Base-by-base conservation (phyloP, 1,140 invertebrate species). In the Scylla paramamosain region DNA sequence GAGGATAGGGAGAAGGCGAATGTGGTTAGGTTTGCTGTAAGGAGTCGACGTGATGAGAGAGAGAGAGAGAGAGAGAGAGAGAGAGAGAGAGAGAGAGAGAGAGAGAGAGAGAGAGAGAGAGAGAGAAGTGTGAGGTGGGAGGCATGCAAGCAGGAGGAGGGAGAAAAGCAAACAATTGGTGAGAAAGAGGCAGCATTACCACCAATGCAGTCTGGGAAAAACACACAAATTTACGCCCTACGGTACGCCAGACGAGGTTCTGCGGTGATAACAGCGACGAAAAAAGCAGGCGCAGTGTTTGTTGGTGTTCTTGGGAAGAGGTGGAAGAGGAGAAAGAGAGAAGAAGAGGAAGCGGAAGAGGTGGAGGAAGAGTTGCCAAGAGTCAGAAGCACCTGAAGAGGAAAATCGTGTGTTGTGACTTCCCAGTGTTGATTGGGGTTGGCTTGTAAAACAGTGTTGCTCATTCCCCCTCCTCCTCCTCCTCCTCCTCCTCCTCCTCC, bases 151-250 rank as follows among this genome's bases (percentile, higher is more conserved):
- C 0, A 89, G 29, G 89, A 29, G 28, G 88, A 48, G 48, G n/a
- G 48, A 59, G 48, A 59, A n/a, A 20, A 77, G 67, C 67, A 77
- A 77, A 77, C 67, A 77, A 77, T 77, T 77, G 67, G 67, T 77
- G 89, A 59, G 25, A 59, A 52, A 89, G 16, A 91, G 89, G 89
- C 48, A 59, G 31, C 10, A 59, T 77, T 77, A 77, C 67, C 67
- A 77, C 67, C 67, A n/a, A 77, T 77, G 67, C 67, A 77, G 67
- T 77, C 67, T 77, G 67, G 67, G 67, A 77, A 77, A 77, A 77
- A 77, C 67, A 77, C 67, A 77, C 67, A 77, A 77, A n/a, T 77
- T 77, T 77, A 77, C 67, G 67, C 67, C 67, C 67, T 77, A 77
- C 67, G 67, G 67, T 77, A 77, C 67, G 67, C 67, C 67, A 77